Evolutionary conservation across 2,888 invertebrate genomes (phyloP).

Genomic region (Amiota communis): DNA sequence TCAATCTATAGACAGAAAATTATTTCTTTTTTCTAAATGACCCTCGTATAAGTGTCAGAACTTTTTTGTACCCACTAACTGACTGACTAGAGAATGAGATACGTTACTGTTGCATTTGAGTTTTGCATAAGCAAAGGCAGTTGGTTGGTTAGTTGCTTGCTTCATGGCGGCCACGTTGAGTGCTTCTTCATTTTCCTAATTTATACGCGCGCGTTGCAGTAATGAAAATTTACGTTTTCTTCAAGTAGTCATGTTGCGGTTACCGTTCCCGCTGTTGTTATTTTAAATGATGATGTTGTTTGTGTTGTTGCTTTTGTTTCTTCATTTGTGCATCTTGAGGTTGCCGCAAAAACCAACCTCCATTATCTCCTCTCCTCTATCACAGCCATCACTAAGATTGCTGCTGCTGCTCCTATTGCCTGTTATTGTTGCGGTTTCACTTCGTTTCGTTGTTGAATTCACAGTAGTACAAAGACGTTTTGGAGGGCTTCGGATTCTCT

Average conservation of each 20-base stretch:
- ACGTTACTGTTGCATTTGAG: conserved; percentile 11
- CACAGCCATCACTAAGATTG: too few relatives aligned
- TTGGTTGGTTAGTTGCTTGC: too few relatives aligned
- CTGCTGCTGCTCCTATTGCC: conserved; percentile 20
- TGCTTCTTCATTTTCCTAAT: conserved; percentile 65
- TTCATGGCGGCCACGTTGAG: background rate
- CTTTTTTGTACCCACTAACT: conserved; percentile 35
- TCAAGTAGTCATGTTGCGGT: background rate
- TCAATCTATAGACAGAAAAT: conserved; percentile 37
- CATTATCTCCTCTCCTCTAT: too few relatives aligned
- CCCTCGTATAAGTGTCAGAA: too few relatives aligned
- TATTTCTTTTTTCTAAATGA: too few relatives aligned
- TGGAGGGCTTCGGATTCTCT: background rate
- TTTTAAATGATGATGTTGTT: conserved; percentile 40
- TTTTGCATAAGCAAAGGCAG: conserved; percentile 28
- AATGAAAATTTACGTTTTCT: conserved; percentile 62
- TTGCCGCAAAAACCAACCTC: background rate
- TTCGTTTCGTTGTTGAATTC: conserved; percentile 3
- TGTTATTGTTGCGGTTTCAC: conserved; percentile 37
- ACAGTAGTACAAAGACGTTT: background rate
- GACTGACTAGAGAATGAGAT: conserved; percentile 37
- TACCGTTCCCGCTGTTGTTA: conserved; percentile 46
- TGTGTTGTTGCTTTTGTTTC: conserved; percentile 43
- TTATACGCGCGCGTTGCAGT: conserved; percentile 61
- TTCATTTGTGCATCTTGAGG: conserved; percentile 32